Percentiles rank a stretch among this genome's conserved stretches.
Conservation (phyloP, 1,140 invertebrate genomes). For the Drosophila triauraria region DNA sequence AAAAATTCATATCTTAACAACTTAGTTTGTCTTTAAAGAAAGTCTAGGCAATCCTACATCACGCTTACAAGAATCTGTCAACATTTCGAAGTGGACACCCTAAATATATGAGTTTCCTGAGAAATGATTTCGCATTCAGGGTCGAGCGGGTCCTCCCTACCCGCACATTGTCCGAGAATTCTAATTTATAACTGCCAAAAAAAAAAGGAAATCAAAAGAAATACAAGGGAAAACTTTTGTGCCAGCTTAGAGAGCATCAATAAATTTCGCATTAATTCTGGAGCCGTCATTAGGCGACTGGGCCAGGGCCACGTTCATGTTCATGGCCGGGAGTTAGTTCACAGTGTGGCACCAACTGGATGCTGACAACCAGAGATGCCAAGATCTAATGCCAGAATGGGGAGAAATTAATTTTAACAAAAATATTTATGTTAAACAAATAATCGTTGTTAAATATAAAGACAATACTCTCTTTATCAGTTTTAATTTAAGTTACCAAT, state of each 20-base stretch:
- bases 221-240: slow-evolving; percentile 48
- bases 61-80: slow-evolving; percentile 5
- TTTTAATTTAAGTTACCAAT: too few species aligned
- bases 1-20: not conserved
- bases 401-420: too few species aligned
- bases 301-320: slow-evolving; percentile 24
- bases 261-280: slow-evolving; percentile 76
- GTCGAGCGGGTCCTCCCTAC: not conserved
- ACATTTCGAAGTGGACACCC: slow-evolving; percentile 10
- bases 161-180: slow-evolving; percentile 35
- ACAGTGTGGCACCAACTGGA: slow-evolving; percentile 56
- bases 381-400: too few species aligned
- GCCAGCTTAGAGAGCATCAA: slow-evolving; percentile 53
- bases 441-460: too few species aligned
- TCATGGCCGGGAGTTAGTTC: slow-evolving; percentile 5
- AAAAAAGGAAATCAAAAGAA: slow-evolving; percentile 53
- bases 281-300: slow-evolving; percentile 45
- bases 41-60: not conserved
- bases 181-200: slow-evolving; percentile 78
- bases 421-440: too few species aligned
- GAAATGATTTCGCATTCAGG: slow-evolving; percentile 50
- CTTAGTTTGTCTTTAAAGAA: not conserved
- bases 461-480: too few species aligned
- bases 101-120: slow-evolving; percentile 37
- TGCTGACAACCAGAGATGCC: slow-evolving; percentile 37